Evolutionary conservation across 2,797 vertebrate genomes (phyloP), one percentile per base, ranked within the genome.

Genomic region (Euthynnus affinis): DNA sequence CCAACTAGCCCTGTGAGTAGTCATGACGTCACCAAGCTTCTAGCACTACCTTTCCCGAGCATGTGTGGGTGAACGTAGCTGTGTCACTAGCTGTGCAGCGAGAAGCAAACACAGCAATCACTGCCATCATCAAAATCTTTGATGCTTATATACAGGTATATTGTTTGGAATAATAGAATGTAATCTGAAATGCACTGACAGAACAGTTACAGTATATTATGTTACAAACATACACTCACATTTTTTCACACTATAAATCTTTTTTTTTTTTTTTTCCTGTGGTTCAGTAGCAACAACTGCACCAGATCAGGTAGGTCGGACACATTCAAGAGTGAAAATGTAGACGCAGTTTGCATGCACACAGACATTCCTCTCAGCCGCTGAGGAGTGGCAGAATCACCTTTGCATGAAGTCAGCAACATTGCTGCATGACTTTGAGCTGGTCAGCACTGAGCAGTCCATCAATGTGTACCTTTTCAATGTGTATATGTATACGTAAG

Each of bases 241-340:
- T 29, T 49, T 49, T 49, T 48, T 20, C 46, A 49, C 46, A 49
- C 46, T 46, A 49, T 49, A 48, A 48, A 48, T 48, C 20, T 29
- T 67, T 72, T 85, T 25, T 68, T 64, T n/a, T n/a, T n/a, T n/a
- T 85, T 68, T 64, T 85, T 80, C 74, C 93, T 93, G 93, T 82
- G 93, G 91, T 96, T 29, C 94, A 97, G 96, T 97, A 96, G 95
- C 93, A 88, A 96, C 97, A 88, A 80, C 91, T 90, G 88, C 93
- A 76, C 94, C 96, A 81, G 95, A 96, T 86, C 95, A 97, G 97
- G 97, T 98, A 98, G 96, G 92, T 93, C 90, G 57, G 55, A 74
- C 32, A 27, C 51, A 57, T 66, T 80, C 29, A 20, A 51, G 52
- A 65, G 53, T 74, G 18, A 46, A 71, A 46, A 37, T 67, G 9